Base-by-base conservation (phyloP, 2,888 invertebrate genomes). In the Seira sanloemensis region DNA sequence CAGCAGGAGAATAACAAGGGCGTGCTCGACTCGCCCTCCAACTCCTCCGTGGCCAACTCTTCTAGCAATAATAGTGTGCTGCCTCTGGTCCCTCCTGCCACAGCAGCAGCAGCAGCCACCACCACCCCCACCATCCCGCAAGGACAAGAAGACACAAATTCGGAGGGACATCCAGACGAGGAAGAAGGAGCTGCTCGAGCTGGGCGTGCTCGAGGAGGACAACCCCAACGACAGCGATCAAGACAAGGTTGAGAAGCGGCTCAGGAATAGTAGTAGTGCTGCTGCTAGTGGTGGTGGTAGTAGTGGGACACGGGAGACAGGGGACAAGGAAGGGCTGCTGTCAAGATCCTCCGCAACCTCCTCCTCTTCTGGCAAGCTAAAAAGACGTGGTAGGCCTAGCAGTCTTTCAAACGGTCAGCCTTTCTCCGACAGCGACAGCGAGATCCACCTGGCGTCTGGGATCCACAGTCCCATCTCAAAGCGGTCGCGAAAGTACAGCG, bases 141-240 rank as follows among this genome's bases (percentile, higher is more conserved):
- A 25, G 9, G 50, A 25, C 75, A 75, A 58, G 72, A 79, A 27
- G 82, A 85, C 23, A 74, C 54, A 0, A 78, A 93, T 23, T 21
- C 0, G 76, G 97, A 97, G 91, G 97, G 97, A 76, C n/a, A 94
- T 97, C 80, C 98, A 98, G 91, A 93, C 96, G 88, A 94, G 95
- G 78, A 98, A 96, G 92, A 94, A 94, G 90, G 96, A 94, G 91
- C 93, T 94, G 77, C 92, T 92, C 90, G 94, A 93, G 54, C 92
- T 94, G 71, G 92, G 92, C 4, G 25, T 77, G 18, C 74, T 72
- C 72, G 67, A 67, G 25, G 78, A 83, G 25, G 68, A 73, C 0
- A 74, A 25, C 1, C 26, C 62, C 2, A 46, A 27, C 2, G 62
- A 68, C 4, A 62, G 67, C 27, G 77, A 71, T 66, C 71, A 65